phyloP scores from a whole-genome alignment of 37 sponge, comb jelly and placozoan genomes.

The Chondrilla cf. caribensis region DNA sequence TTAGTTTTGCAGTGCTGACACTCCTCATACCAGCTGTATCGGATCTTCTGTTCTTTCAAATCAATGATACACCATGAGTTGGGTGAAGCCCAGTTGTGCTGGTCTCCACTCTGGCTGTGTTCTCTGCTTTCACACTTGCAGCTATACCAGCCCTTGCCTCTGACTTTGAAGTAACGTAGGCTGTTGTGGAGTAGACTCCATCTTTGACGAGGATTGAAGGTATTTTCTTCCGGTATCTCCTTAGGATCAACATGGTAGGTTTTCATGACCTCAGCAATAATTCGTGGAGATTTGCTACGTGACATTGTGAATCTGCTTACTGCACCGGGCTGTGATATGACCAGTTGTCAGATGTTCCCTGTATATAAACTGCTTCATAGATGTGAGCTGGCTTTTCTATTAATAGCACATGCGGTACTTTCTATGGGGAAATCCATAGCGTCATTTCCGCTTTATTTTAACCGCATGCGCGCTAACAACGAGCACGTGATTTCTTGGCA shows the following conservation, averaged over 20 bases:
- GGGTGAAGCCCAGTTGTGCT: constrained; percentile 8
- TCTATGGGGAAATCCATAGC: too few relatives aligned
- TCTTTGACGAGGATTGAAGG: background rate
- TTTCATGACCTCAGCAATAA: background rate
- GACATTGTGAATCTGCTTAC: too few relatives aligned
- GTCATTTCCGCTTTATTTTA: too few relatives aligned
- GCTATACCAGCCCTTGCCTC: constrained; percentile 18
- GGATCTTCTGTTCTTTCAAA: background rate
- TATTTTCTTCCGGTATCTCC: background rate
- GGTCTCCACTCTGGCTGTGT: background rate
- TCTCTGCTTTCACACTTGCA: background rate
- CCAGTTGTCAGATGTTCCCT: too few relatives aligned
- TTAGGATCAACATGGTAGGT: background rate
- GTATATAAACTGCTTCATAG: too few relatives aligned
- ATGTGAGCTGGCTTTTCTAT: too few relatives aligned
- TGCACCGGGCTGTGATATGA: too few relatives aligned
- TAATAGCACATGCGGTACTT: too few relatives aligned
- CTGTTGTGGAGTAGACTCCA: background rate
- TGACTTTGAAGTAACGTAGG: constrained; percentile 15
- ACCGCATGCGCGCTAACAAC: too few relatives aligned
- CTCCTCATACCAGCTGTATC: constrained; percentile 24
- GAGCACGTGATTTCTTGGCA: too few relatives aligned
- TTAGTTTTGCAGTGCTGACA: background rate
- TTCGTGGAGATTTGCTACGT: too few relatives aligned
- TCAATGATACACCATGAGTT: constrained; percentile 21